Base-by-base conservation (phyloP, 2,888 invertebrate genomes). In the Conistra vaccinii region DNA sequence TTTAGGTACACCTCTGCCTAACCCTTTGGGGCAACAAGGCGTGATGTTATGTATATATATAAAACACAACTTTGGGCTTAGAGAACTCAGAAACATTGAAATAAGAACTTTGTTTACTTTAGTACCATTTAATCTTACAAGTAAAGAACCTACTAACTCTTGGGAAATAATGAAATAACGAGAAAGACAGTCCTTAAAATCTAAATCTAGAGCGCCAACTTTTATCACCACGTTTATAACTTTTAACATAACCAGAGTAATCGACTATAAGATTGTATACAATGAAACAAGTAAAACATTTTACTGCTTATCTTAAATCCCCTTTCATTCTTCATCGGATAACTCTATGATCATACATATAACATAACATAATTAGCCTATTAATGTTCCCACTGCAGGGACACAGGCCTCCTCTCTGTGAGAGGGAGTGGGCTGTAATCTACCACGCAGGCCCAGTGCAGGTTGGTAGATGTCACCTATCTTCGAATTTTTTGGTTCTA, bases 231-330 rank as follows among this genome's bases (percentile, higher is more conserved):
- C 61, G 71, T 61, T 71, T 81, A 85, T 89, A 88, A 89, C 87
- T 88, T 89, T 85, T 71, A 85, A 77, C 81, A 86, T 89, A 89
- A 90, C 90, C 84, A 63, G 81, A 85, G 85, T 91, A 90, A 92
- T 90, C 85, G 78, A 84, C 87, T 87, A 90, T 26, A 42, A 39
- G 5, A 66, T 66, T 29, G 17, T 26, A 51, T 51, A 67, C 39
- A 77, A 51, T 42, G 68, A 26, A 32, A 58, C 26, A 48, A 77
- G 58, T 77, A 68, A 77, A 77, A 68, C 77, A 58, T n/a, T 58
- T 77, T 67, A 77, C 26, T 68, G 57, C 17, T 32, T 32, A 23
- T 51, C 20, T 51, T 2, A 32, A 42, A 76, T 42, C 23, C 5
- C 5, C n/a, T 12, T 63, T 26, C 17, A 62, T 48, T 48, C 29